Evolutionary conservation across 2,113 vertebrate species (phyloP).

Genomic region (Mesocricetus auratus): DNA sequence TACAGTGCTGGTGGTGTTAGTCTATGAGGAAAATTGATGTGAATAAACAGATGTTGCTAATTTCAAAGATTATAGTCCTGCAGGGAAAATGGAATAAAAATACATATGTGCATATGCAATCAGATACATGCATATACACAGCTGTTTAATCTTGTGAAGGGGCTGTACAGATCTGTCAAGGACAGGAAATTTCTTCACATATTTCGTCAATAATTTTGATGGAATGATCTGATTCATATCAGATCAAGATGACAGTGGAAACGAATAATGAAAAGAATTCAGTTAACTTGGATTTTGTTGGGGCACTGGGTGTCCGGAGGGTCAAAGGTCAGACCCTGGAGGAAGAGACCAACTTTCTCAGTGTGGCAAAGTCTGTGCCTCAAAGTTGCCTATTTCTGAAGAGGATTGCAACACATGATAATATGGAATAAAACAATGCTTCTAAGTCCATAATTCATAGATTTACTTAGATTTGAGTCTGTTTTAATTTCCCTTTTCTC

Average conservation of each 20-base stretch:
- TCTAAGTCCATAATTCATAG: not conserved
- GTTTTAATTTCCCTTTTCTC: not conserved
- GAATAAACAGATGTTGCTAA: not conserved
- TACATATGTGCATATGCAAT: slow-evolving; percentile 61
- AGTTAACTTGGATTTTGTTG: not conserved
- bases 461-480: not conserved
- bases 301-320: accelerated
- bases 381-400: not conserved
- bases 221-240: not conserved
- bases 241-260: not conserved
- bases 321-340: not conserved
- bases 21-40: not conserved
- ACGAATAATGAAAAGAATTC: not conserved
- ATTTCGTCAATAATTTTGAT: not conserved
- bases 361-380: accelerated
- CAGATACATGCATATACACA: not conserved
- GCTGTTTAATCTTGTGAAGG: not conserved
- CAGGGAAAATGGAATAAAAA: slow-evolving; percentile 65
- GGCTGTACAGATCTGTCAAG: not conserved
- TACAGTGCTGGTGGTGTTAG: not conserved
- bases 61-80: not conserved
- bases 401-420: not conserved
- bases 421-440: not conserved
- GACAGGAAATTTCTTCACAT: not conserved
- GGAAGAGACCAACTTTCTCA: not conserved